phyloP scores from a whole-genome alignment of 2,888 invertebrate genomes.

The Drosophila rubida region DNA sequence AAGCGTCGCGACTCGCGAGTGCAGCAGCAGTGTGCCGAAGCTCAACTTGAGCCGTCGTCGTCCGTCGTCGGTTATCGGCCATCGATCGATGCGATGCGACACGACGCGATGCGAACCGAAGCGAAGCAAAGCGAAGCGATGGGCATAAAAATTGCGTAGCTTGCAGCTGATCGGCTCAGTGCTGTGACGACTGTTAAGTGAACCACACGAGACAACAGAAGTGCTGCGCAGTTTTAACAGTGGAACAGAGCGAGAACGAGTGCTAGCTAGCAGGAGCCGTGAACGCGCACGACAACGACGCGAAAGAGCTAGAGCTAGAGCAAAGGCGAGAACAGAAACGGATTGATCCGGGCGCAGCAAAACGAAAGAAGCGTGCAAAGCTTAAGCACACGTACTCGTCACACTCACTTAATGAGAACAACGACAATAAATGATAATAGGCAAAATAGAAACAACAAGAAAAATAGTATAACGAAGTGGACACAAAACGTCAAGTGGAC shows the following conservation, averaged over 20 bases:
- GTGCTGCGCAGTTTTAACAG: too few species aligned
- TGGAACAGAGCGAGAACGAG: neutral
- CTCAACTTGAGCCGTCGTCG: constrained; percentile 26
- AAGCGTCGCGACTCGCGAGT: neutral
- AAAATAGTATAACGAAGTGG: constrained; percentile 11
- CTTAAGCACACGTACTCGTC: constrained; percentile 26
- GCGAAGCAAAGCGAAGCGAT: constrained; percentile 4
- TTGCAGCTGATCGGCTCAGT: constrained; percentile 72
- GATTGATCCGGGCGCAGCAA: constrained; percentile 26
- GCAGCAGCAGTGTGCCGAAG: constrained; percentile 37
- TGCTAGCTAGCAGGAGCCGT: constrained; percentile 8
- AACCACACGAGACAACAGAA: constrained; percentile 21
- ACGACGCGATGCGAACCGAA: constrained; percentile 1
- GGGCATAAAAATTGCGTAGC: constrained; percentile 71
- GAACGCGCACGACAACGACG: too few species aligned
- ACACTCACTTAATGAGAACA: constrained; percentile 12
- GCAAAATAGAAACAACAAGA: neutral
- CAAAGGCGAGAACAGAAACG: constrained; percentile 4
- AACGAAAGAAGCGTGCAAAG: constrained; percentile 41
- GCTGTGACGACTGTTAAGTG: constrained; percentile 58
- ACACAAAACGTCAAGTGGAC: constrained; percentile 30
- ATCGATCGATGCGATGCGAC: constrained; percentile 17
- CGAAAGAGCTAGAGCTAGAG: constrained; percentile 2
- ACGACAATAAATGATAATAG: constrained; percentile 15
- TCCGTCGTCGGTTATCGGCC: constrained; percentile 18